Percentiles rank a stretch among this genome's conserved stretches.
Conservation (phyloP, 2,888 invertebrate species). For the Rhingia rostrata region DNA sequence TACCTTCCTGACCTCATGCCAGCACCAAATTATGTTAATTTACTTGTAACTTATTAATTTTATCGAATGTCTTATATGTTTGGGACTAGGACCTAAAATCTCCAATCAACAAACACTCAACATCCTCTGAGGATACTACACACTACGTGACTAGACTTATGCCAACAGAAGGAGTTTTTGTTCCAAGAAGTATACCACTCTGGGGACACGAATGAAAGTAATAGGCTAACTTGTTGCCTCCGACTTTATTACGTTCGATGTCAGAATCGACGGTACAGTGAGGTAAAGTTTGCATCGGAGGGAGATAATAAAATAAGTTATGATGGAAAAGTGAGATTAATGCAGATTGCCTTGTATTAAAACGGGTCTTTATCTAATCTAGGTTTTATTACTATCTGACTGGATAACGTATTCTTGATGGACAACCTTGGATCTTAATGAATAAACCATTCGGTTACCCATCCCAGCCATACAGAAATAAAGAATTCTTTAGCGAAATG, state of each 20-base stretch:
- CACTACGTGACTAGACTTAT: constrained; percentile 35
- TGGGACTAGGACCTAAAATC: constrained; percentile 4
- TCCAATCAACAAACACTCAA: constrained; percentile 50
- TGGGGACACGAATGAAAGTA: constrained; percentile 17
- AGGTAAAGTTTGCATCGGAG: not conserved
- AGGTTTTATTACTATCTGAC: too few species aligned
- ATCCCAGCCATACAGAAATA: too few species aligned
- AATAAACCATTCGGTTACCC: too few species aligned
- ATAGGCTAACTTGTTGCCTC: constrained; percentile 55
- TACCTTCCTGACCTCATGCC: not conserved
- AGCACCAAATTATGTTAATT: constrained; percentile 48
- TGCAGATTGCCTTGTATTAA: too few species aligned
- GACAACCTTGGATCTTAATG: too few species aligned
- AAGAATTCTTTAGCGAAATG: too few species aligned
- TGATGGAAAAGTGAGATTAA: too few species aligned
- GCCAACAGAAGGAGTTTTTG: not conserved
- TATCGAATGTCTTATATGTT: constrained; percentile 39
- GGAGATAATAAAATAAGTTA: not conserved
- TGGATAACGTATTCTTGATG: too few species aligned
- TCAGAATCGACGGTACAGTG: not conserved
- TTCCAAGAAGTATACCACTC: constrained; percentile 13
- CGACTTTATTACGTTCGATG: constrained; percentile 25
- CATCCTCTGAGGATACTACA: constrained; percentile 24
- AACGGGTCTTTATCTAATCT: too few species aligned
- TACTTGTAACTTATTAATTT: constrained; percentile 59